Base-by-base conservation (phyloP, 1,140 invertebrate species). In the Trachymyrmex cornetzi region DNA sequence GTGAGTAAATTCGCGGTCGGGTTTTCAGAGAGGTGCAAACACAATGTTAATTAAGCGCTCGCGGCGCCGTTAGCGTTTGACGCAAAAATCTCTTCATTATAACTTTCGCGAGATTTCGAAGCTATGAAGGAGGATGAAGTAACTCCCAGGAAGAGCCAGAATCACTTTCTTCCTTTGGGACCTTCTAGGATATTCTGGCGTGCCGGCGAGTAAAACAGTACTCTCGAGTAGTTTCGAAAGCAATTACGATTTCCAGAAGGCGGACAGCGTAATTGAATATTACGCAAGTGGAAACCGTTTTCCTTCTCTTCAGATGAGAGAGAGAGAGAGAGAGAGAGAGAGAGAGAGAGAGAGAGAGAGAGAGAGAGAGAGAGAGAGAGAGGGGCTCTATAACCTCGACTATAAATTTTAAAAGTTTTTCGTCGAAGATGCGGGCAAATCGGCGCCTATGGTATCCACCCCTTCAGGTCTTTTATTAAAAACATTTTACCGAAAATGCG, bases 11-110 rank as follows among this genome's bases (percentile, higher is more conserved):
- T 77, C 77, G n/a, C 48, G 24, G 48, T 71, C 57, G 89, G 81
- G 75, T 92, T 89, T 72, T 55, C 53, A 55, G n/a, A n/a, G n/a
- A n/a, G 86, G 27, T 87, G 92, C 89, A 92, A 92, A 92, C 91
- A 91, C 90, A 91, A 91, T 91, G 90, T 93, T 93, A 93, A 93
- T 93, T 92, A 93, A 93, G 86, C 85, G 82, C 64, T 69, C 66
- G 38, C 55, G 11, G 22, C 48, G 27, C 30, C 77, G 72, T 53
- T 11, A 50, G 72, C n/a, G 66, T 38, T 59, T 53, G 86, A 77
- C 85, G 90, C 79, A 92, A 92, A 92, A 92, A 92, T 92, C 86
- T 89, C 89, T 92, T 92, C 90, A 90, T 92, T 92, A 90, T 90
- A 91, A 92, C 89, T 92, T 92, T 67, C 71, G 77, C 50, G 88